Percentiles rank a stretch among this genome's conserved stretches.
Evolutionary conservation across 2,888 invertebrate genomes (phyloP).

Genomic region (Caenorhabditis doughertyi): DNA sequence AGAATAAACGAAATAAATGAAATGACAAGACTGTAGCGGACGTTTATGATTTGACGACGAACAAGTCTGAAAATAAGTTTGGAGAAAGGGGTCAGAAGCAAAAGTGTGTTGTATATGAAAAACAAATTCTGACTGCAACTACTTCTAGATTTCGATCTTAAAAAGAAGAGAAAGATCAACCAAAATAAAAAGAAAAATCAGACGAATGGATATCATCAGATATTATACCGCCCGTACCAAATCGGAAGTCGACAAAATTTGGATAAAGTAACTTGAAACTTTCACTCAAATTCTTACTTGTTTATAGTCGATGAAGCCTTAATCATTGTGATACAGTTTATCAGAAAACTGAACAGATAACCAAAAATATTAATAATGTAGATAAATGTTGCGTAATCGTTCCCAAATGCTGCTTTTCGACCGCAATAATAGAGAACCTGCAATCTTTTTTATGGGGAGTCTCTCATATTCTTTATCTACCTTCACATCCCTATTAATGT

Average conservation of each 20-base stretch:
- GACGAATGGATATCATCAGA: no score
- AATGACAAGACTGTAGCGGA: slow-evolving; percentile 71
- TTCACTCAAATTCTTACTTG: slow-evolving; percentile 27
- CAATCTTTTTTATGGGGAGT: background rate
- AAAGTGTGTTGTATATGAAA: background rate
- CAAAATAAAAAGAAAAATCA: no score
- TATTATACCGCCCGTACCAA: no score
- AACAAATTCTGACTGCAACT: no score
- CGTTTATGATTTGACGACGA: slow-evolving; percentile 64
- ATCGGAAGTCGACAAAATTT: no score
- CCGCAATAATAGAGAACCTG: slow-evolving; percentile 72
- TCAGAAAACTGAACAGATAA: slow-evolving; percentile 66
- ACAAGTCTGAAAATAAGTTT: slow-evolving; percentile 57
- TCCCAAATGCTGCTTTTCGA: slow-evolving; percentile 74
- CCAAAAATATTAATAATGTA: slow-evolving; percentile 69
- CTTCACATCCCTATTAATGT: slow-evolving; percentile 56
- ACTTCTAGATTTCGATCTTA: no score
- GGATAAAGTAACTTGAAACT: background rate
- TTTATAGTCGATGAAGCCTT: slow-evolving; percentile 63
- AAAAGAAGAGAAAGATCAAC: no score
- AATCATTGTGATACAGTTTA: slow-evolving; percentile 66
- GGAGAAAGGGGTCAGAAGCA: background rate
- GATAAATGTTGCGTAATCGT: slow-evolving; percentile 66
- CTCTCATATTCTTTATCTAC: slow-evolving; percentile 13
- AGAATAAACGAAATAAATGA: slow-evolving; percentile 71